Evolutionary conservation across 2,113 vertebrate species (phyloP).

Genomic region (Rhagologus leucostigma): DNA sequence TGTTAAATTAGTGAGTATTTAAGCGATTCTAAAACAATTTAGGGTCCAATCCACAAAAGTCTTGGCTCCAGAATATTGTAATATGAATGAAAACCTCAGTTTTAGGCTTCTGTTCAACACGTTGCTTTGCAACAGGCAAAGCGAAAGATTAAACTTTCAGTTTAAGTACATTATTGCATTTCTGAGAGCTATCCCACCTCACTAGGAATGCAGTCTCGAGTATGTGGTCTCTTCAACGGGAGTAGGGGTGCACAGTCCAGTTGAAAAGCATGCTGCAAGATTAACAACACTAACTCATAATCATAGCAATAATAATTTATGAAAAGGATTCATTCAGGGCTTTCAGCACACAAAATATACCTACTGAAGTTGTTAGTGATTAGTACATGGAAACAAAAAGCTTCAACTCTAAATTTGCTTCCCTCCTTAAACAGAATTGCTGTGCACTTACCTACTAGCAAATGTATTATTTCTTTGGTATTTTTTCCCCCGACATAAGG

Average conservation of each 20-base stretch:
- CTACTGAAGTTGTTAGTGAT: background rate
- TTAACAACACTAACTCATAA: background rate
- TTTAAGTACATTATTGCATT: background rate
- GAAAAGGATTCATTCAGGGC: background rate
- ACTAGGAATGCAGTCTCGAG: fast-evolving
- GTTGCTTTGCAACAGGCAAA: background rate
- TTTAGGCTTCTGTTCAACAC: background rate
- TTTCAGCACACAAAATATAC: background rate
- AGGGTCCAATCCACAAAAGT: slow-evolving; percentile 55
- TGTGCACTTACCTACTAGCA: slow-evolving; percentile 26
- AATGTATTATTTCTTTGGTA: slow-evolving; percentile 41
- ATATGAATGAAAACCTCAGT: background rate
- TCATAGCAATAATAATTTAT: background rate
- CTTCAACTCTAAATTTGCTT: background rate
- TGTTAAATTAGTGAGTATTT: slow-evolving; percentile 68
- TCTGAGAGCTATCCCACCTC: background rate
- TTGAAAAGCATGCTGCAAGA: background rate
- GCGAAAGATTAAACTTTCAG: background rate
- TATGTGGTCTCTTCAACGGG: background rate
- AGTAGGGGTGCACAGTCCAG: background rate
- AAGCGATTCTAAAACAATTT: slow-evolving; percentile 61
- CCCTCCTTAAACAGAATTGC: slow-evolving; percentile 18
- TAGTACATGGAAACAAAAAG: background rate
- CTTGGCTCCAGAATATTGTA: slow-evolving; percentile 53
- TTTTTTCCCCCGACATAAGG: background rate